These are phyloP conservation scores for Stomatorhinus walkeri DNA, from an alignment of 2,797 vertebrate species.

Conservation along the genomic window DNA sequence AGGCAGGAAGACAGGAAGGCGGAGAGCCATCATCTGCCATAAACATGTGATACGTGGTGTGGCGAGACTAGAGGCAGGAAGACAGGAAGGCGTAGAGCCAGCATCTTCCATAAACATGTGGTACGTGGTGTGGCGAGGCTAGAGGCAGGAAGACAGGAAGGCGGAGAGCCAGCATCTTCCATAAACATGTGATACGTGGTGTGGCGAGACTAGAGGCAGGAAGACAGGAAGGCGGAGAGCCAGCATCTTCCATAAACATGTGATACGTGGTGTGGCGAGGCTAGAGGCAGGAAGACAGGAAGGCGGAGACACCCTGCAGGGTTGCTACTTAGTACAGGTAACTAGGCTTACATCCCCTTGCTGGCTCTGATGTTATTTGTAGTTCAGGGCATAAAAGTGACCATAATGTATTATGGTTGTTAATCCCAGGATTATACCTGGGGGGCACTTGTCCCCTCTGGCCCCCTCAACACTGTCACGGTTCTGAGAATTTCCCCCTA, in stretches of 20 bases:
- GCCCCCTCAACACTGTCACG: neutral
- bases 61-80: neutral
- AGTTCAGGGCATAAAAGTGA: neutral
- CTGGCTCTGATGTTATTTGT: neutral
- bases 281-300: too few species aligned
- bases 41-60: neutral
- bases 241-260: too few species aligned
- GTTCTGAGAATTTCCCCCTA: neutral
- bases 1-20: neutral
- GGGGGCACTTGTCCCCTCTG: neutral
- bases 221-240: too few species aligned
- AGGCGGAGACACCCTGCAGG: neutral
- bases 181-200: too few species aligned
- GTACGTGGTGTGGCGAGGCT: neutral
- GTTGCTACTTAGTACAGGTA: neutral
- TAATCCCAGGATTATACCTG: neutral
- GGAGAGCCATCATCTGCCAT: neutral
- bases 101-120: neutral
- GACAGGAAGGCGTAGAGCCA: neutral
- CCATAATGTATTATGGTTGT: constrained; percentile 4
- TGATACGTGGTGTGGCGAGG: too few species aligned
- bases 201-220: too few species aligned
- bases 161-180: too few species aligned
- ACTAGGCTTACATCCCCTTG: neutral
- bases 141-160: neutral